Conservation (phyloP, 2,888 invertebrate species). For the Portevinia maculata region DNA sequence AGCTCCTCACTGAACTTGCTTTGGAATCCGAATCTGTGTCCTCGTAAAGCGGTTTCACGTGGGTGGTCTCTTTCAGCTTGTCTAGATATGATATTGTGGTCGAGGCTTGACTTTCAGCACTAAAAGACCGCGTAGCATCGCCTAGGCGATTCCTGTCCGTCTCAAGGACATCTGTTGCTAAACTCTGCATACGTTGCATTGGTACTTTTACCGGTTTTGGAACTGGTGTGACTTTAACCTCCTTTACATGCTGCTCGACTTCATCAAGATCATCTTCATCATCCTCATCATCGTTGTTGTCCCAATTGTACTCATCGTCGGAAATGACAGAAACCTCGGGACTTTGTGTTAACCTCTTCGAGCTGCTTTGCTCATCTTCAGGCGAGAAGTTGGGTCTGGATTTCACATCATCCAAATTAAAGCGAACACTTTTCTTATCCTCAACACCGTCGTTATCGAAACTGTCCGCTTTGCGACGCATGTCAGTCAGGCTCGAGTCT, state of each 20-base stretch:
- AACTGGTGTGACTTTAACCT: slow-evolving; percentile 82
- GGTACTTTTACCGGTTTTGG: slow-evolving; percentile 79
- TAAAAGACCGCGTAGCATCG: slow-evolving; percentile 76
- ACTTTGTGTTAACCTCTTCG: slow-evolving; percentile 77
- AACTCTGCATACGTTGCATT: slow-evolving; percentile 77
- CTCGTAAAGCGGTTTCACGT: slow-evolving; percentile 80
- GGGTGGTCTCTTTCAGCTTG: slow-evolving; percentile 78
- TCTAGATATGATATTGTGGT: slow-evolving; percentile 78
- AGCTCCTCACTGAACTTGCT: slow-evolving; percentile 80
- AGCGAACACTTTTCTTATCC: slow-evolving; percentile 90
- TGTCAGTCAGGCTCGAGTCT: slow-evolving; percentile 84
- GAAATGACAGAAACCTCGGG: slow-evolving; percentile 79
- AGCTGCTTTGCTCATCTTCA: slow-evolving; percentile 78
- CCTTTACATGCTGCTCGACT: slow-evolving; percentile 81
- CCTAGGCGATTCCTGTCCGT: slow-evolving; percentile 69
- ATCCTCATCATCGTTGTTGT: slow-evolving; percentile 78
- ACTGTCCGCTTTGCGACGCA: slow-evolving; percentile 78
- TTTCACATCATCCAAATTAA: slow-evolving; percentile 83
- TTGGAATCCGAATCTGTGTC: slow-evolving; percentile 82
- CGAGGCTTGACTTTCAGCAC: slow-evolving; percentile 75
- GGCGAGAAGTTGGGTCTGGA: slow-evolving; percentile 76
- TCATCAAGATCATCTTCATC: slow-evolving; percentile 79
- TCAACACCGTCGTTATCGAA: slow-evolving; percentile 82
- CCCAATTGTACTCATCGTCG: slow-evolving; percentile 77
- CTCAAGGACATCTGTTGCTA: slow-evolving; percentile 75